Evolutionary conservation across 2,888 invertebrate species (phyloP), one percentile per base, ranked within the genome.

Genomic region (Hyalella azteca): DNA sequence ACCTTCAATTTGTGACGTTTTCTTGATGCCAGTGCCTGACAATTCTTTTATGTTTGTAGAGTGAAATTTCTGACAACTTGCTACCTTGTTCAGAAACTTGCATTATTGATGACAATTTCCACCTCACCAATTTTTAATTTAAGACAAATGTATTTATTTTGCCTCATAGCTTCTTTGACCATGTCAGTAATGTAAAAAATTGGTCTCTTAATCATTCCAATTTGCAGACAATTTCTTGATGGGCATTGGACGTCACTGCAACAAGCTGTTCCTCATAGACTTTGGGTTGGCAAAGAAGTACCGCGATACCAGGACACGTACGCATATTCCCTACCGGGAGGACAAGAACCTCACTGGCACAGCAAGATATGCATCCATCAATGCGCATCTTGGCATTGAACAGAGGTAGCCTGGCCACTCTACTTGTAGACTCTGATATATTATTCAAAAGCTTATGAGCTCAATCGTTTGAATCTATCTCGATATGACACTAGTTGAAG

Each of bases 201-300:
- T 29, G 3, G 13, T 59, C 29, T n/a, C 13, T 59, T 59, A 22
- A 59, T 1, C 19, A 15, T 59, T 59, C 15, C 22, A 59, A 29
- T 66, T 78, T 49, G 9, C 84, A 59, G 97, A 98, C 89, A 98
- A 98, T 90, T 98, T 98, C 90, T 91, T 98, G 80, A 98, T 98
- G 98, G 98, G 98, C 86, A 97, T 98, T 88, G 98, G 98, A 66
- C 93, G 97, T 86, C 97, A 97, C 88, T 97, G 97, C 91, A 98
- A 98, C 90, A 97, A 97, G 91, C 91, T 99, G 83, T 98, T 98
- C 91, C 92, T 99, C 89, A 99, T 99, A 88, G 99, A 99, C 90
- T 99, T 98, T 89, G 99, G 99, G 60, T 91, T 99, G 88, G 99
- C 99, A 86, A 99, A 99, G 90, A 99, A 99, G 91, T 99, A 93